Base-by-base conservation (phyloP, 2,113 vertebrate species). In the Phalacrocorax aristotelis region DNA sequence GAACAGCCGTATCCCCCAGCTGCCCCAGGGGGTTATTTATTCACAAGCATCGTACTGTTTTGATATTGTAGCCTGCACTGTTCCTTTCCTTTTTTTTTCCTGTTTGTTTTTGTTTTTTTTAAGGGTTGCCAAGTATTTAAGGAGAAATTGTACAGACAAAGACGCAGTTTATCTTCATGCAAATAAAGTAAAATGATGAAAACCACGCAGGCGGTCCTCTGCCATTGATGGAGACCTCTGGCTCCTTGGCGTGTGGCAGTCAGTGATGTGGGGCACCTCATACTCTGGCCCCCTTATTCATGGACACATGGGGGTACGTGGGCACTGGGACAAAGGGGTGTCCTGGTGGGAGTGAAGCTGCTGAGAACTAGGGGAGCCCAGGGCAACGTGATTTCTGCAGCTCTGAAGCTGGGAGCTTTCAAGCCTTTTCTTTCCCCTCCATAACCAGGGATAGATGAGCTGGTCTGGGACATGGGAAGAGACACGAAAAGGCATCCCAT, bases 121-220 rank as follows among this genome's bases (percentile, higher is more conserved):
- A 93, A 96, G 11, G 60, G 10, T 86, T 94, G 90, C 93, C 93
- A 94, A 91, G 77, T 95, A 94, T 95, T 98, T 95, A 97, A 97
- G 91, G 86, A 95, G 91, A 93, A 91, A 80, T 76, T 96, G 94
- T 97, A 95, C 89, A 92, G 93, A 93, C 66, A 36, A 84, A 76
- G 17, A 36, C 9, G 3, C 75, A 29, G 42, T 90, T 91, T 95
- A 89, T 96, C 92, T 92, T 92, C 92, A 90, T 92, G 93, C 95
- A 89, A 97, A 98, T 98, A 97, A 97, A 97, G 34, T 88, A 27
- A 79, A 80, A 78, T 83, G 9, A 84, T 89, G 14, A 76, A 91
- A 94, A 89, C 16, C 82, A 84, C 52, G 49, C 74, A 52, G 84
- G 58, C 89, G 74, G 82, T 84, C 58, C 72, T 65, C 83, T 69